Evolutionary conservation across 53 echinoderm and acorn worm genomes (phyloP).

Genomic region (Echinometra lucunter): DNA sequence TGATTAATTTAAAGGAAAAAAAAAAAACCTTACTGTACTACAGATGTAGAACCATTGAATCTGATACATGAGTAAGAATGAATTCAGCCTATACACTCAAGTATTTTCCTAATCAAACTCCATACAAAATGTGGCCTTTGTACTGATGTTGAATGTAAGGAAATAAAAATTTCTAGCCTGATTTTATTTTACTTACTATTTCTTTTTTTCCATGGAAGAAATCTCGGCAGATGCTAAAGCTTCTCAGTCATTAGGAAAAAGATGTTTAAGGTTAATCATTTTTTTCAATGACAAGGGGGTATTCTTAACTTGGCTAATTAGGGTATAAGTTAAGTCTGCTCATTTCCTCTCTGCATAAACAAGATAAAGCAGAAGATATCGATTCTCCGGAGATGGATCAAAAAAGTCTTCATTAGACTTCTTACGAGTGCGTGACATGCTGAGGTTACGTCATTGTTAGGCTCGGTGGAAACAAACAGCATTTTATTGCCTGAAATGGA

Average conservation of each 20-base stretch:
- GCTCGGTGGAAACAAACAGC: constrained; percentile 28
- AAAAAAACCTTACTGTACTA: neutral
- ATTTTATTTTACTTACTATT: neutral
- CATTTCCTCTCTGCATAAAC: constrained; percentile 60
- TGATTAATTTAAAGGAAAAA: too few species aligned
- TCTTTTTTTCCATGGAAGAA: neutral
- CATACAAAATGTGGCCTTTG: neutral
- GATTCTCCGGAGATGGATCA: constrained; percentile 9
- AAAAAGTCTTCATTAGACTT: neutral
- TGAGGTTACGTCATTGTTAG: constrained; percentile 1
- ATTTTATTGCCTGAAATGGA: neutral
- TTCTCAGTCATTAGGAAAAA: neutral
- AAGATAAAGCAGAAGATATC: constrained; percentile 41
- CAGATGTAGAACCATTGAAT: neutral
- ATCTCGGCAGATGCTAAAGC: neutral
- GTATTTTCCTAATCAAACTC: neutral
- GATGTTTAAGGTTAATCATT: neutral
- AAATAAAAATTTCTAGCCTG: neutral
- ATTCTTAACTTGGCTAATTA: constrained; percentile 25
- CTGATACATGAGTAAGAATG: neutral
- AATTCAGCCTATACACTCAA: neutral
- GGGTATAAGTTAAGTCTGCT: constrained; percentile 23
- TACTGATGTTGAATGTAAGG: neutral
- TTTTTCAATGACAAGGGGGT: constrained; percentile 17
- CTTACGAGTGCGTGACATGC: neutral